phyloP scores from a whole-genome alignment of 1,140 invertebrate species.

The Gonatopus flavifemur region DNA sequence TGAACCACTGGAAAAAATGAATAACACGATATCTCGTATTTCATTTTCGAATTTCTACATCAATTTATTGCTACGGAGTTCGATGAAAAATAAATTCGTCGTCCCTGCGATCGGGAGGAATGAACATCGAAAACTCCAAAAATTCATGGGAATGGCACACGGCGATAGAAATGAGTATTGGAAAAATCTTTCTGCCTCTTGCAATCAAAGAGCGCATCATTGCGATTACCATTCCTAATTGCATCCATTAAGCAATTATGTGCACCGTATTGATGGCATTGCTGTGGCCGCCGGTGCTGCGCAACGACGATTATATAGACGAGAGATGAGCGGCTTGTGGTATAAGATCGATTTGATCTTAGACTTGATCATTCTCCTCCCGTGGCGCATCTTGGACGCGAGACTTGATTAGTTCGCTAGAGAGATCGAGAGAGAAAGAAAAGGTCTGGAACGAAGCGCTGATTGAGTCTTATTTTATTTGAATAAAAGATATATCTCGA shows the following conservation, averaged over 20 bases:
- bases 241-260: conserved; percentile 22
- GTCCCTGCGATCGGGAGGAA: too few relatives aligned
- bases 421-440: too few relatives aligned
- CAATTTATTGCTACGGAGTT: neutral
- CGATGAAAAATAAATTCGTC: neutral
- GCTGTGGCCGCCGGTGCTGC: too few relatives aligned
- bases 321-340: neutral
- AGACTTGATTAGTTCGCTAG: neutral
- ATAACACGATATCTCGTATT: too few relatives aligned
- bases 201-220: conserved; percentile 14
- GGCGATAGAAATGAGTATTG: too few relatives aligned
- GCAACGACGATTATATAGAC: conserved; percentile 14
- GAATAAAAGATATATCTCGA: too few relatives aligned
- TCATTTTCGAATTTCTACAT: neutral
- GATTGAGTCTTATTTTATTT: neutral
- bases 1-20: too few relatives aligned
- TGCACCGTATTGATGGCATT: conserved; percentile 8
- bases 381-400: conserved; percentile 3
- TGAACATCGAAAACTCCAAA: too few relatives aligned
- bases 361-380: conserved; percentile 15
- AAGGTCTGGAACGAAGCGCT: neutral
- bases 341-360: conserved; percentile 13
- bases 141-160: too few relatives aligned
- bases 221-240: conserved; percentile 24
- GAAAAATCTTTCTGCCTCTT: too few relatives aligned